Base-by-base conservation (phyloP, 2,888 invertebrate species). In the Apantesis nais region DNA sequence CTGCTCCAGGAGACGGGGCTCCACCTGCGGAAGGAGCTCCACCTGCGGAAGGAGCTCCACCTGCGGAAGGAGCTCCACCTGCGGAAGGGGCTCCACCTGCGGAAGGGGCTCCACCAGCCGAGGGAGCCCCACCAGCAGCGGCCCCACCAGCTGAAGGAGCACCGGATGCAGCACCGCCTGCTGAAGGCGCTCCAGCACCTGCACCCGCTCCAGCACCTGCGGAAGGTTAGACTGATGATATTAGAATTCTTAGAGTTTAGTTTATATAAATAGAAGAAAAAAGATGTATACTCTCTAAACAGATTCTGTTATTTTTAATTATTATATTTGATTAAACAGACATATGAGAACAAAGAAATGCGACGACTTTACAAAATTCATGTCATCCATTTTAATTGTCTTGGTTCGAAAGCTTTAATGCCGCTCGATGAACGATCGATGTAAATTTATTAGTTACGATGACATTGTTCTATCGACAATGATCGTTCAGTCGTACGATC, bases 41-140 rank as follows among this genome's bases (percentile, higher is more conserved):
- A 7, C 66, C 89, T 0, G 91, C 88, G 64, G 88, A 75, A 34
- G 78, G 74, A 82, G 69, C 87, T 83, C 9, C 85, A 87, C 63
- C 77, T 2, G 78, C 74, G 0, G 78, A 78, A 68, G 83, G 78
- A 0, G 74, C 80, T 0, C 67, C 88, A 74, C 75, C 78, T 3
- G 82, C 77, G 0, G 80, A 76, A 31, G 80, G 75, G 78, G 84
- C 62, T 19, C 82, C 88, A 0, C 81, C 88, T 0, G 87, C 87
- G 0, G 83, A 88, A 62, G 90, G 55, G 7, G 66, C 65, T 2
- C 44, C 64, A 9, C 79, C 82, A 1, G 77, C 79, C 2, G 80
- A 79, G 34, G 80, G 78, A 0, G 77, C 79, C 16, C 64, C 79
- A 7, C 75, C 55, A 2, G 14, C 55, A 14, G 25, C 25, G 25